Conservation (phyloP, 53 echinoderm and acorn worm species). For the Actinopyga echinites region DNA sequence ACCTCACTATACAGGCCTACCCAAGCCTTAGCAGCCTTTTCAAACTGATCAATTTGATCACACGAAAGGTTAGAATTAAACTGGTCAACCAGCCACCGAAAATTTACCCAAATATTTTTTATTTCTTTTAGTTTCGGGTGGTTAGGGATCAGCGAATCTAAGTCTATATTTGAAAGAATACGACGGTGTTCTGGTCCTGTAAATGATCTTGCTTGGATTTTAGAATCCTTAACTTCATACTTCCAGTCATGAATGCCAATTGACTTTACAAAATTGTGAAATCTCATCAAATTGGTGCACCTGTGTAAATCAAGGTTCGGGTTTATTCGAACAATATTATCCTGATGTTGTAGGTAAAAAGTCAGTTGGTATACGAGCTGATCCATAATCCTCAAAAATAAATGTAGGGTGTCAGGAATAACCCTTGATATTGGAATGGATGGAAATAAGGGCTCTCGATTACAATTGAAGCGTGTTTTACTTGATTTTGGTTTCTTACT, state of each 20-base stretch:
- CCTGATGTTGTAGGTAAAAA: neutral
- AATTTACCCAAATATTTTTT: neutral
- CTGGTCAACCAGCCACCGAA: neutral
- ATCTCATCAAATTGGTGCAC: neutral
- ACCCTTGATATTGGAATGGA: neutral
- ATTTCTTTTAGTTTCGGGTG: neutral
- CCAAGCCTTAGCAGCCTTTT: neutral
- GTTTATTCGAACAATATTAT: neutral
- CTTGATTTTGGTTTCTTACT: neutral
- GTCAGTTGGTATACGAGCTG: constrained; percentile 24
- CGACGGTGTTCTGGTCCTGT: neutral
- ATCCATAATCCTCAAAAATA: constrained; percentile 16
- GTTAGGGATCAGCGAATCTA: neutral
- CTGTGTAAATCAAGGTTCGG: constrained; percentile 15
- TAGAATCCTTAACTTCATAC: neutral
- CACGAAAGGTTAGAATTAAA: neutral
- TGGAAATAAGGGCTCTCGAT: neutral
- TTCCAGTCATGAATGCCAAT: neutral
- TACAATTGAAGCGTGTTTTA: constrained; percentile 1
- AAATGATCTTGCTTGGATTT: constrained; percentile 19
- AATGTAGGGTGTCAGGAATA: neutral
- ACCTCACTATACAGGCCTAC: neutral
- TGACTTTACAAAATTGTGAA: neutral
- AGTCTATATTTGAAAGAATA: neutral
- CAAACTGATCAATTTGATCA: neutral